Evolutionary conservation across 2,888 invertebrate genomes (phyloP).

Genomic region (Stenurella melanura): DNA sequence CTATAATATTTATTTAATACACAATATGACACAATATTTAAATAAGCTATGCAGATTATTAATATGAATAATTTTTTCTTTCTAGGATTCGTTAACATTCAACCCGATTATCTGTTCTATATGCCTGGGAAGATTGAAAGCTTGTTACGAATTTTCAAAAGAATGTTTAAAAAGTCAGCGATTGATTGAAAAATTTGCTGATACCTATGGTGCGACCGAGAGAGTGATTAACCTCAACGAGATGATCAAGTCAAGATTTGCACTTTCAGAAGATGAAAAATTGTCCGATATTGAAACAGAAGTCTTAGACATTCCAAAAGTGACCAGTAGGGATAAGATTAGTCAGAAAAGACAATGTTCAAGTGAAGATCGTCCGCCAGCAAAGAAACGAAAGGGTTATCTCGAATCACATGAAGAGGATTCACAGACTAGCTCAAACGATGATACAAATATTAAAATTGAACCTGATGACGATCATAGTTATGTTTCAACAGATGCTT

Average conservation of each 20-base stretch:
- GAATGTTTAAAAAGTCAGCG: background rate
- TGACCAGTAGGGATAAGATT: background rate
- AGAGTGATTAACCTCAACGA: background rate
- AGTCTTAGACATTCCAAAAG: background rate
- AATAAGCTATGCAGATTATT: background rate
- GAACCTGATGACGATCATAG: background rate
- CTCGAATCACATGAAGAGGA: background rate
- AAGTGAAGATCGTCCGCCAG: background rate
- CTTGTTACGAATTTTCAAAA: background rate
- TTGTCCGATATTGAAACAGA: background rate
- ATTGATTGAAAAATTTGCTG: background rate
- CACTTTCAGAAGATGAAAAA: background rate
- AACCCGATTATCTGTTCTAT: background rate
- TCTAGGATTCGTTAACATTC: constrained; percentile 1
- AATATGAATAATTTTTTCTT: background rate
- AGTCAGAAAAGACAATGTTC: background rate
- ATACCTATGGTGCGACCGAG: background rate
- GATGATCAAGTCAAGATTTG: background rate
- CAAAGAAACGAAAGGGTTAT: background rate
- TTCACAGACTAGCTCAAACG: background rate
- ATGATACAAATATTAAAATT: background rate
- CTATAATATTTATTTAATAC: too few species aligned
- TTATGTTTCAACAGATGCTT: too few species aligned
- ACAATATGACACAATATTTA: too few species aligned
- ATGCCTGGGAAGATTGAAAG: background rate